Conservation (phyloP, 1,140 invertebrate genomes). For the Pseudomyrmex cubaensis region DNA sequence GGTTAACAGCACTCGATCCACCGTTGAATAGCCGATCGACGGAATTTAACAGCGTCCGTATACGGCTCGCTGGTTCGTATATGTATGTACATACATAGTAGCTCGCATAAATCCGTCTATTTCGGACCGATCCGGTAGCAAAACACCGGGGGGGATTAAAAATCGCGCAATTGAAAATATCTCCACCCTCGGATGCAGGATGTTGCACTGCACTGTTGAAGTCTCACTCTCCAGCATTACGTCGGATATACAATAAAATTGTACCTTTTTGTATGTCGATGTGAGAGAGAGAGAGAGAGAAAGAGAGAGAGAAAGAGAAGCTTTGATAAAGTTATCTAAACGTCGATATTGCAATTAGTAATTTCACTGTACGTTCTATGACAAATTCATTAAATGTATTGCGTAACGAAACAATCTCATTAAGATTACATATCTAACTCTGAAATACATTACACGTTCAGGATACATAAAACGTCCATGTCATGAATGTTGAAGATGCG, state of each 20-base stretch:
- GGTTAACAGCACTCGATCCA: slow-evolving; percentile 66
- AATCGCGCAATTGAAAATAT: slow-evolving; percentile 40
- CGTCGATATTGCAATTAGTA: neutral
- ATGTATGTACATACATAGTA: neutral
- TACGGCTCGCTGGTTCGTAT: neutral
- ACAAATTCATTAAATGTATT: neutral
- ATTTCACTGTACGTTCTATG: neutral
- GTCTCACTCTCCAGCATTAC: neutral
- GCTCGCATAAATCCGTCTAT: slow-evolving; percentile 55
- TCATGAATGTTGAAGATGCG: neutral
- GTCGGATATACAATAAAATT: neutral
- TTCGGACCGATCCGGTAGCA: slow-evolving; percentile 15
- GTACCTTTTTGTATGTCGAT: neutral
- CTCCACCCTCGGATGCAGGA: neutral
- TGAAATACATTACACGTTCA: neutral
- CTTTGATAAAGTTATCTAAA: neutral
- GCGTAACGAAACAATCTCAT: neutral
- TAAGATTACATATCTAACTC: slow-evolving; percentile 11
- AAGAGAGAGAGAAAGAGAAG: neutral
- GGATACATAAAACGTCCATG: neutral
- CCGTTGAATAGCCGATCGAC: slow-evolving; percentile 61
- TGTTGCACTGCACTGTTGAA: neutral
- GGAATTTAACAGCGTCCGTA: slow-evolving; percentile 60
- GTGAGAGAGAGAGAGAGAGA: neutral
- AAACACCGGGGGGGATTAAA: slow-evolving; percentile 56